Evolutionary conservation across 1,140 invertebrate genomes (phyloP), one percentile per base, ranked within the genome.

Genomic region (Drosophila ironensis): DNA sequence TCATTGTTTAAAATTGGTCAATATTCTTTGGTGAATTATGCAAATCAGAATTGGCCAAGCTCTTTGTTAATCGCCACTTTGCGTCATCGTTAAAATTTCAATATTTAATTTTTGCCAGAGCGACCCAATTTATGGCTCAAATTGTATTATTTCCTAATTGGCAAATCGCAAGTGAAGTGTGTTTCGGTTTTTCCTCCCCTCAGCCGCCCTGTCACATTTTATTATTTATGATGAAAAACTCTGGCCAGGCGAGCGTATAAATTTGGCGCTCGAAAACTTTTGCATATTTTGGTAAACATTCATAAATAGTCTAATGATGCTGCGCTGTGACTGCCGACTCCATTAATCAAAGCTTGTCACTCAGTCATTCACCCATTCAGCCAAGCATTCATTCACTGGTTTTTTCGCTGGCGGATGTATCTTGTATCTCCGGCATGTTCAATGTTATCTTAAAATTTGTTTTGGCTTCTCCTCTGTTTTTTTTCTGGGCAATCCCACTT

Each of bases 341-440:
- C 77, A 81, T 81, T 81, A 81, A 81, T 81, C 77, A 84, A 41
- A 51, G 47, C 67, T 70, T 81, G 77, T 81, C 77, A 77, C 67
- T 82, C 56, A 69, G 59, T 61, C 59, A 63, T 63, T 63, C 59
- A 63, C 59, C 56, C 59, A 61, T 63, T 63, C 30, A 45, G 28
- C 12, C 59, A 41, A 19, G 30, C 48, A 60, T 54, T 71, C 47
- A 48, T 59, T 52, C 28, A 28, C 24, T 47, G 20, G 4, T 46
- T 56, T 73, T 42, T 61, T 52, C 30, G 40, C 28, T 75, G 64
- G 68, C 73, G 73, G 73, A 77, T 76, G 46, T 75, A 45, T 70
- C 14, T 72, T 50, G 42, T 69, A 60, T 72, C 24, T 63, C 30
- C 33, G 40, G 60, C 42, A n/a, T 46, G 60, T 35, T 64, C 52